A percentile compares a stretch with the other conserved stretches of the same genome.
Conservation (phyloP, 2,113 vertebrate genomes). For the Rutilus rutilus region DNA sequence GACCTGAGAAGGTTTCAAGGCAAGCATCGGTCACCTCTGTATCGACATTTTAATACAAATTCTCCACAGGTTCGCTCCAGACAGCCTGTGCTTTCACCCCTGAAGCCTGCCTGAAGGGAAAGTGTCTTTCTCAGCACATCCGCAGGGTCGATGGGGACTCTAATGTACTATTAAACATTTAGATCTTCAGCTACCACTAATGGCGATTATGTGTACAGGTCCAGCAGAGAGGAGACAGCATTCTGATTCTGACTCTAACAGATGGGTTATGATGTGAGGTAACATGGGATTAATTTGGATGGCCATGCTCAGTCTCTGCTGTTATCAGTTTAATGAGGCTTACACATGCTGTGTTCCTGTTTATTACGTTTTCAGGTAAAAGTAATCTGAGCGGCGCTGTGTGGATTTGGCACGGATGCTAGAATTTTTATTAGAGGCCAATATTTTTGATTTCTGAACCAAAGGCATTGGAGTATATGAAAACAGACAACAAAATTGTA, state of each 20-base stretch:
- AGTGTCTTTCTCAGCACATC: conserved; percentile 53
- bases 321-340: conserved; percentile 40
- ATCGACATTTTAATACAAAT: conserved; percentile 37
- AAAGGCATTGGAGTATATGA: neutral
- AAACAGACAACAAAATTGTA: neutral
- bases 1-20: conserved; percentile 5
- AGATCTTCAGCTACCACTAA: conserved; percentile 44
- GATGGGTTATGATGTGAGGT: conserved; percentile 36
- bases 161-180: conserved; percentile 59
- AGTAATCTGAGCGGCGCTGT: neutral
- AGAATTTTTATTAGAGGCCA: neutral
- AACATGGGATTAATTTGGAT: conserved; percentile 33
- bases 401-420: conserved; percentile 13
- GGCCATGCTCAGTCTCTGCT: conserved; percentile 36
- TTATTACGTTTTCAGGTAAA: conserved; percentile 23
- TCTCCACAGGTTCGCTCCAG: conserved; percentile 20
- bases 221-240: conserved; percentile 15
- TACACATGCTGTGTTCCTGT: conserved; percentile 28
- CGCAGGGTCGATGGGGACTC: conserved; percentile 22
- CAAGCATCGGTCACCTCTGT: conserved; percentile 21
- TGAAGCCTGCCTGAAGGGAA: conserved; percentile 37
- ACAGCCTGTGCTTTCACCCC: conserved; percentile 14
- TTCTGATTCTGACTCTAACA: conserved; percentile 38
- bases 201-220: conserved; percentile 33
- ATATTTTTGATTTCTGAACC: neutral